Percentiles rank a stretch among this genome's conserved stretches.
These are phyloP conservation scores for Anoplopoma fimbria DNA, from an alignment of 2,113 vertebrate species.

Conservation along the genomic window DNA sequence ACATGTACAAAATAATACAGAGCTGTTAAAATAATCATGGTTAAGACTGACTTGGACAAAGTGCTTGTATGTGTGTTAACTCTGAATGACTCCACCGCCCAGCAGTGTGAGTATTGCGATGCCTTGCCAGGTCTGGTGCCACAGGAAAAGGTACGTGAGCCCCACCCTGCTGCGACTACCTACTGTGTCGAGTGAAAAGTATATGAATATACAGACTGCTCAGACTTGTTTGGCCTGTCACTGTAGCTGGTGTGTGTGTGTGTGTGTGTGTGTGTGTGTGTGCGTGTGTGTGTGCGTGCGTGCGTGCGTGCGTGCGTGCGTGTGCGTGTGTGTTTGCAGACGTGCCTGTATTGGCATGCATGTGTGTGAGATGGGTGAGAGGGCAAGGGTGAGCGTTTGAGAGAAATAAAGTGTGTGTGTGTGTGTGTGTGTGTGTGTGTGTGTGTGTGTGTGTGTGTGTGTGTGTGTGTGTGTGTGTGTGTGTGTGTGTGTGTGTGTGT, in stretches of 20 bases:
- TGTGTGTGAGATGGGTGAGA: slow-evolving; percentile 18
- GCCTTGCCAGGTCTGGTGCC: slow-evolving; percentile 54
- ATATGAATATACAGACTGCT: slow-evolving; percentile 81
- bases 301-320: slow-evolving; percentile 9
- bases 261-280: slow-evolving; percentile 8
- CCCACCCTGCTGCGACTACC: slow-evolving; percentile 78
- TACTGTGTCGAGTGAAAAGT: slow-evolving; percentile 81
- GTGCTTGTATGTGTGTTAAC: slow-evolving; percentile 3
- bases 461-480: slow-evolving; percentile 15
- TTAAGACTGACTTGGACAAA: background rate
- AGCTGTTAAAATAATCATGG: slow-evolving; percentile 14
- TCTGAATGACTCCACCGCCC: background rate
- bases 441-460: too few species aligned
- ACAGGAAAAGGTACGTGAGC: slow-evolving; percentile 50
- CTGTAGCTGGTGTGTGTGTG: slow-evolving; percentile 48
- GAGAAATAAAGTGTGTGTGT: slow-evolving; percentile 5
- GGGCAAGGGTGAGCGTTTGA: slow-evolving; percentile 38
- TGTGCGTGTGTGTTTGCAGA: slow-evolving; percentile 14
- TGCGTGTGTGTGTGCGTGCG: slow-evolving; percentile 5
- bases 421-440: slow-evolving; percentile 4
- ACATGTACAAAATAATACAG: slow-evolving; percentile 1
- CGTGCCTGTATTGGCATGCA: slow-evolving; percentile 1
- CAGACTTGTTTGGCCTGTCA: slow-evolving; percentile 84
- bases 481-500: slow-evolving; percentile 6
- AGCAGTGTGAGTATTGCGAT: slow-evolving; percentile 14